Evolutionary conservation across 2,113 vertebrate species (phyloP).

Genomic region (Cervus canadensis): DNA sequence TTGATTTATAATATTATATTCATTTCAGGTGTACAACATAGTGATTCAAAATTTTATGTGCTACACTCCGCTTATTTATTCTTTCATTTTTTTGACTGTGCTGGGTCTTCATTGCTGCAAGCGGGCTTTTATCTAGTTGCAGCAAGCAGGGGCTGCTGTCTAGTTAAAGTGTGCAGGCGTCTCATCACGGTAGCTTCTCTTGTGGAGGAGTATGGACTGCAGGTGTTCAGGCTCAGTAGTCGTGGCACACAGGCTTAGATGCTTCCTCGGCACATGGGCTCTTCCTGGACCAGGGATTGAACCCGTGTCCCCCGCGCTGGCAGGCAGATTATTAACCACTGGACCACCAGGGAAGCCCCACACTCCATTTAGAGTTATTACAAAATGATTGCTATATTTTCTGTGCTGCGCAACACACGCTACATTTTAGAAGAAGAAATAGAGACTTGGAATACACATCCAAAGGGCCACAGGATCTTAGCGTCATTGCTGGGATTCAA

Average conservation of each 20-base stretch:
- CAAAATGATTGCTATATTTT: background rate
- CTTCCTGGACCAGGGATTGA: background rate
- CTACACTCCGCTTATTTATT: background rate
- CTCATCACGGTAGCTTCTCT: background rate
- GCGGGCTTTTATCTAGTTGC: background rate
- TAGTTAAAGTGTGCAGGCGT: background rate
- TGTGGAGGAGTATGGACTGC: background rate
- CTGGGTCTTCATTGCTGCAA: background rate
- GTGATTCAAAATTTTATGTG: background rate
- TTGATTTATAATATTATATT: background rate
- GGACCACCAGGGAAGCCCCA: background rate
- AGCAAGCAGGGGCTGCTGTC: background rate
- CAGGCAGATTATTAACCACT: background rate
- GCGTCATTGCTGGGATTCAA: background rate
- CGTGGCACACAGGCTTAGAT: background rate
- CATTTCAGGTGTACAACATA: background rate
- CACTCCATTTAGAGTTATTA: background rate
- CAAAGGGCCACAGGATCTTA: background rate
- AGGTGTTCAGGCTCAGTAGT: background rate
- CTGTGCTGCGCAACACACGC: background rate
- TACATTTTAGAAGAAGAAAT: background rate
- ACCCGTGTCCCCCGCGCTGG: background rate
- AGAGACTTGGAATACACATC: background rate
- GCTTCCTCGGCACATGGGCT: background rate
- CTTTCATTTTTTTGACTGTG: background rate